Evolutionary conservation across 2,113 vertebrate genomes (phyloP).

Genomic region (western clawed frog (Xenopus tropicalis)): DNA sequence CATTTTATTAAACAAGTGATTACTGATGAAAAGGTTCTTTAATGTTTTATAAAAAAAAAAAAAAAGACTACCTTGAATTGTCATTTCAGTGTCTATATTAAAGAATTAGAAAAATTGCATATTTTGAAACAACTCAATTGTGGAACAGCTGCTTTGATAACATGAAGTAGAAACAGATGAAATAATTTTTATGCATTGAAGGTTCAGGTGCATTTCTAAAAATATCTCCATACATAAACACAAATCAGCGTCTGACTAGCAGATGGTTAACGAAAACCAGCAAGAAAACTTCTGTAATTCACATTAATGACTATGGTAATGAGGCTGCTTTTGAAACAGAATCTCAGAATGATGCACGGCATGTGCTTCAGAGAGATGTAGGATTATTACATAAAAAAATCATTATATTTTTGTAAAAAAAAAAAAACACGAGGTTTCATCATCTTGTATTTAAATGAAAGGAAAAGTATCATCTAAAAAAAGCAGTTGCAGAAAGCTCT

Average conservation of each 20-base stretch:
- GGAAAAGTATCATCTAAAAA: background rate
- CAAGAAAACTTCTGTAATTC: constrained; percentile 67
- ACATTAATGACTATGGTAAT: constrained; percentile 70
- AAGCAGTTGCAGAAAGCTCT: background rate
- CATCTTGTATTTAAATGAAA: constrained; percentile 7
- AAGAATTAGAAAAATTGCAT: constrained; percentile 25
- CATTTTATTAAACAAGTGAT: no score
- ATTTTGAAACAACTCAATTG: constrained; percentile 44
- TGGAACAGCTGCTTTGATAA: constrained; percentile 44
- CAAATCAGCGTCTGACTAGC: constrained; percentile 67
- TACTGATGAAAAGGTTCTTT: no score
- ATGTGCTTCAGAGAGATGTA: constrained; percentile 61
- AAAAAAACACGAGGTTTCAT: constrained; percentile 37
- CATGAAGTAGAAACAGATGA: constrained; percentile 56
- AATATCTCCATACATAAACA: constrained; percentile 61
- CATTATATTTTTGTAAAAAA: constrained; percentile 32
- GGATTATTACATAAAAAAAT: constrained; percentile 43
- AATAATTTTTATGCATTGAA: constrained; percentile 51
- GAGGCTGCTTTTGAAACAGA: constrained; percentile 61
- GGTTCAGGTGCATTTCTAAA: constrained; percentile 65
- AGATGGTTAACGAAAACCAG: constrained; percentile 73
- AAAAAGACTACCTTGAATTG: background rate
- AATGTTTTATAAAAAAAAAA: no score
- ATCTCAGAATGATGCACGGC: constrained; percentile 53
- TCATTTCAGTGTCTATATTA: constrained; percentile 4